Evolutionary conservation across 2,113 vertebrate species (phyloP).

Genomic region (Xenotilapia flavipinnis): DNA sequence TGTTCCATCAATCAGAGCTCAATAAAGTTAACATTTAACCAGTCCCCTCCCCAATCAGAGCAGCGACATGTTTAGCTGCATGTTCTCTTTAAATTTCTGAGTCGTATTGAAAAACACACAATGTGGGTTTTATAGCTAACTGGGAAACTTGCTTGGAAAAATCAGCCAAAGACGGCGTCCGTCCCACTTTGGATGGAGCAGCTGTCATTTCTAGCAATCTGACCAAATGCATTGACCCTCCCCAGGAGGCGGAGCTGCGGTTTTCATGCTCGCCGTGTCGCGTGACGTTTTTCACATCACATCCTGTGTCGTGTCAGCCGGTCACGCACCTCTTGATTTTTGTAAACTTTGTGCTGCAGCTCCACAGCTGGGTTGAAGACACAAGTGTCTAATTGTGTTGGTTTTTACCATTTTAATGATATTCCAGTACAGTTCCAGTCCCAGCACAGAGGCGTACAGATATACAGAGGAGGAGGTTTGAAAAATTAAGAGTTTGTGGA

Average conservation of each 20-base stretch:
- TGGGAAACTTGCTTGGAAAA: background rate
- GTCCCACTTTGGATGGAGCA: background rate
- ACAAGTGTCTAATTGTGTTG: background rate
- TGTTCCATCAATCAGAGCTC: background rate
- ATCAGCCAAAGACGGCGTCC: background rate
- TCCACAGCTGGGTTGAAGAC: background rate
- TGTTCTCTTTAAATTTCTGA: background rate
- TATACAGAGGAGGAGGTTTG: background rate
- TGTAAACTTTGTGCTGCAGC: background rate
- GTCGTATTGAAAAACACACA: background rate
- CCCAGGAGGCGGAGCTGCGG: fast-evolving
- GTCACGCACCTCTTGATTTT: background rate
- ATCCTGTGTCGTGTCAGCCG: background rate
- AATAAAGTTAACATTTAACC: background rate
- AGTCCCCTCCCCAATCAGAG: background rate
- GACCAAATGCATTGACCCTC: background rate
- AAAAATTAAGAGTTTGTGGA: background rate
- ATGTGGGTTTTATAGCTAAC: background rate
- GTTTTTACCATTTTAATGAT: background rate
- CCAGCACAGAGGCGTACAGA: background rate
- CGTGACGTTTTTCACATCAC: fast-evolving
- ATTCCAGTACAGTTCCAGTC: background rate
- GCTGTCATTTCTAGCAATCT: background rate
- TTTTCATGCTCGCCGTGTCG: background rate
- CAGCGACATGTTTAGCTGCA: background rate